Evolutionary conservation across 92 coral and sea anemone species (phyloP), one percentile per base, ranked within the genome.

Genomic region (Palythoa heliodiscus): DNA sequence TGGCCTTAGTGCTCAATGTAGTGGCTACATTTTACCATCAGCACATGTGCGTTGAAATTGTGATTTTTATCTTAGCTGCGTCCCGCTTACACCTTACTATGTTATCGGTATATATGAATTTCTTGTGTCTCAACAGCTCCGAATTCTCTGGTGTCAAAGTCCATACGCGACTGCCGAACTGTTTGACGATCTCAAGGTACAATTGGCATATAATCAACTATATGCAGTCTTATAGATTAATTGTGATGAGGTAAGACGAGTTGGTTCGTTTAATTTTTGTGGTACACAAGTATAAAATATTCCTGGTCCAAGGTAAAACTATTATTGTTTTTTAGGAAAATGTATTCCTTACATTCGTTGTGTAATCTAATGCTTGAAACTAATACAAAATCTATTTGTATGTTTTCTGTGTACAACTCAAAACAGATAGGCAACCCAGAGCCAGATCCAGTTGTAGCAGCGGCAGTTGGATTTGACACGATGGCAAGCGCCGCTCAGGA

Each of bases 121-220:
- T 52, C 25, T 78, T 70, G 13, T n/a, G 19, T 29, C 11, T 11
- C 76, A 82, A 64, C 89, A 96, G 99, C 89, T 96, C 9, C 78
- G 92, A 77, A 88, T 96, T 78, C 90, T 96, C 16, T 96, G 99
- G 99, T 96, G 98, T 38, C 99, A 93, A 52, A 96, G 99, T 90
- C 99, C 99, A 2, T 93, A 96, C 81, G 97, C 99, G 19, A 96
- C 99, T 52, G 99, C 99, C 64, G 99, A 96, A 55, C 82, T 96
- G 43, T 96, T 96, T 73, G 99, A 96, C 66, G 97, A 96, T 35
- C 73, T 96, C 24, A 96, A 96, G 98, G 99, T 94, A 78, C 14
- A 67, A 63, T 25, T 22, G 52, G 3, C 8, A 38, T 23, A 19
- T 1, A 9, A 70, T 29, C 53, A 71, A 1, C 47, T 6, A 39